Evolutionary conservation across 2,113 vertebrate genomes (phyloP).

Genomic region (Prionailurus viverrinus): DNA sequence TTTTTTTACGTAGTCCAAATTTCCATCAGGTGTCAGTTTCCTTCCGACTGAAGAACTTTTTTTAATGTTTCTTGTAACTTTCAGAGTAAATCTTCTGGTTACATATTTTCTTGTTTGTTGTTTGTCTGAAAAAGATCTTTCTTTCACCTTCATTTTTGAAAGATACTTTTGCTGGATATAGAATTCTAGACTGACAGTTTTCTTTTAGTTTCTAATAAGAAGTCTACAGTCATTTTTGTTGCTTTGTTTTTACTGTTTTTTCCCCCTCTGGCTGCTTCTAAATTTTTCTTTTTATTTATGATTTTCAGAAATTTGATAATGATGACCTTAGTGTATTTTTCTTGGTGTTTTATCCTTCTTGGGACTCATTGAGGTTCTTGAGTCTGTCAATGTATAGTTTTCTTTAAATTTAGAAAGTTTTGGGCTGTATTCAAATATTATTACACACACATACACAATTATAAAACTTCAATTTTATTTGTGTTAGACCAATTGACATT

Average conservation of each 20-base stretch:
- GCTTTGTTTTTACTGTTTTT: neutral
- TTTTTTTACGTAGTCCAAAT: neutral
- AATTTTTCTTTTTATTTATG: neutral
- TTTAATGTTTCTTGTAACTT: neutral
- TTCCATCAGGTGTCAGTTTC: slow-evolving; percentile 4
- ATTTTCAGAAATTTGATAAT: neutral
- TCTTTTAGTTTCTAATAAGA: slow-evolving; percentile 29
- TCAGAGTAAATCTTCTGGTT: neutral
- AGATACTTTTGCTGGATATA: slow-evolving; percentile 18
- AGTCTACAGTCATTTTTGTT: neutral
- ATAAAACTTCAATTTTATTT: neutral
- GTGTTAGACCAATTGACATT: slow-evolving; percentile 9
- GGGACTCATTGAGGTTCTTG: neutral
- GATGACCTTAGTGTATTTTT: neutral
- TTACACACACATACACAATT: neutral
- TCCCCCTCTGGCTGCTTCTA: neutral
- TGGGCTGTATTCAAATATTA: neutral
- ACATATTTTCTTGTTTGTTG: neutral
- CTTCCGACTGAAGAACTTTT: neutral
- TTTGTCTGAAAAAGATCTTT: neutral
- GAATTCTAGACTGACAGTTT: neutral
- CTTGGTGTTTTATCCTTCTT: neutral
- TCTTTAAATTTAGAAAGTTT: slow-evolving; percentile 35
- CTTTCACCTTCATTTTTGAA: slow-evolving; percentile 51
- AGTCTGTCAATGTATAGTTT: neutral